Conservation (phyloP, 2,797 vertebrate genomes). For the Pseudocheirus occidentalis region DNA sequence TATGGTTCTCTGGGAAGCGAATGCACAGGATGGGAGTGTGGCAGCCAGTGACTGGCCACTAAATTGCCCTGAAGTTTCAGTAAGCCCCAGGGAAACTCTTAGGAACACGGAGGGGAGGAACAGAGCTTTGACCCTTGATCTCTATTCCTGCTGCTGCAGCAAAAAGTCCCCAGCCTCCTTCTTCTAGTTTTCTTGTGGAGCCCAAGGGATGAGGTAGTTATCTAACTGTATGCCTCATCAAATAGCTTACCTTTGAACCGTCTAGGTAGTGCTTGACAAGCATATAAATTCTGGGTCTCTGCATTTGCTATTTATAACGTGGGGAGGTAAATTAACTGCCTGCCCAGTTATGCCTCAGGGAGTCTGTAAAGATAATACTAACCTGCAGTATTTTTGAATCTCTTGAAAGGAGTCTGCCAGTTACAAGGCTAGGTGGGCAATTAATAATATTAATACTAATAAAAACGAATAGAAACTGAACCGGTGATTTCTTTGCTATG, state of each 20-base stretch:
- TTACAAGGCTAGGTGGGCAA: neutral
- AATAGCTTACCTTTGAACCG: neutral
- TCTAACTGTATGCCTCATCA: neutral
- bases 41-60: neutral
- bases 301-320: neutral
- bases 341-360: neutral
- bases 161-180: neutral
- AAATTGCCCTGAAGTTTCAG: neutral
- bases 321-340: neutral
- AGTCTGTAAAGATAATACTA: neutral
- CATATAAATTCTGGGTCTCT: neutral
- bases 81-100: neutral
- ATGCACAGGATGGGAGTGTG: neutral
- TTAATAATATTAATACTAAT: neutral
- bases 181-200: neutral
- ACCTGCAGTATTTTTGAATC: neutral
- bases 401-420: neutral
- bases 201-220: neutral
- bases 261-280: neutral
- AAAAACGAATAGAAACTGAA: neutral
- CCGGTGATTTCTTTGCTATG: neutral
- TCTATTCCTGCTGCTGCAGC: neutral
- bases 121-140: neutral
- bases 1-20: neutral
- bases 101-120: neutral